Evolutionary conservation across 2,113 vertebrate species (phyloP), one percentile per base, ranked within the genome.

Genomic region (Maccullochella peelii): DNA sequence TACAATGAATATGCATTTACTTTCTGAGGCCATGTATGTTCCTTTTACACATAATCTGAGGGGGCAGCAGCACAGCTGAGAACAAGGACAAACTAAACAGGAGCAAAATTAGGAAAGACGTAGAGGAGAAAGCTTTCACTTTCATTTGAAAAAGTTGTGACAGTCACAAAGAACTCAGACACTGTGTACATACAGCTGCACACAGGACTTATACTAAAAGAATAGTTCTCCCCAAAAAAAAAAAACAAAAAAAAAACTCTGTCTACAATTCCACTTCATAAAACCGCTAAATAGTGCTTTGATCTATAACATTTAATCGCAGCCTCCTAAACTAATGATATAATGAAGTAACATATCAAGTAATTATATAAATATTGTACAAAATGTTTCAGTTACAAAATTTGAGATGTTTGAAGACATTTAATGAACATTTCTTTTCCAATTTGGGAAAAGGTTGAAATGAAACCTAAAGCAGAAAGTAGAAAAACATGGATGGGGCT

Each of bases 1-100:
- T 83, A 71, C 74, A 70, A 65, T 90, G 71, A 91, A 89, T 89
- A 82, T 87, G 72, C 67, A 82, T 85, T 79, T 85, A 79, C 63
- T 73, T 75, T 93, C 73, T 81, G 66, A 86, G 75, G 40, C 72
- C 33, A 47, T 66, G 65, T 57, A 47, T 80, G 76, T 80, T 88
- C 47, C 36, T 63, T 54, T 81, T 42, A 52, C 63, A 44, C 52
- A 65, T 86, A 86, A 88, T 88, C 55, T 4, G 40, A 90, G 76
- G n/a, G 74, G 59, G 82, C 82, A 88, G 75, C 55, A 42, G 57
- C 38, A 16, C 59, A n/a, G 73, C 80, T 70, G 68, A 87, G 75
- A 73, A 84, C 71, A 74, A 79, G 58, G 68, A 74, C 69, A 58
- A 85, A 81, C 68, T 71, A 73, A 91, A 89, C 63, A 33, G 47